phyloP scores from a whole-genome alignment of 2,113 vertebrate species.

The Diphyllodes magnificus region DNA sequence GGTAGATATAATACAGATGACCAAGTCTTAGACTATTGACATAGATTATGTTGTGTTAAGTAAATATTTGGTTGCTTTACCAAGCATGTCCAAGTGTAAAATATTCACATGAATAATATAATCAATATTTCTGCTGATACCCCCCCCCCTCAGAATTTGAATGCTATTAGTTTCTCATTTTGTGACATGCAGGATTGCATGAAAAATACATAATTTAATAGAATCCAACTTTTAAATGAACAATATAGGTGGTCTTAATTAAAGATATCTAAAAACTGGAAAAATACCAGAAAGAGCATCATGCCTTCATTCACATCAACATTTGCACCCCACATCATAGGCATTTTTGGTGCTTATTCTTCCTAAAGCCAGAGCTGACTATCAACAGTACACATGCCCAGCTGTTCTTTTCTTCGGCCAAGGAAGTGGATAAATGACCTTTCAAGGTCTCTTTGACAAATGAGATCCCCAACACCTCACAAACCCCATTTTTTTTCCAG shows the following conservation, averaged over 20 bases:
- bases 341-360: neutral
- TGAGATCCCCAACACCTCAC: neutral
- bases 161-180: neutral
- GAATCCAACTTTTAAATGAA: neutral
- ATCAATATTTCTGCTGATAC: neutral
- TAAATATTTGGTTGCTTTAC: neutral
- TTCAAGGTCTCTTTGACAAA: constrained; percentile 14
- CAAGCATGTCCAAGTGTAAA: neutral
- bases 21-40: neutral
- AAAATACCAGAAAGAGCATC: neutral
- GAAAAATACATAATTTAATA: neutral
- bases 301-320: neutral
- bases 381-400: neutral
- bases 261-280: neutral
- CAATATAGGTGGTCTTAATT: neutral
- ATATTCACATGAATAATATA: neutral
- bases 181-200: neutral
- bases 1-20: neutral
- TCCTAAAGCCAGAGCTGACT: neutral
- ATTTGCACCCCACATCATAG: neutral
- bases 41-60: neutral
- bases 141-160: neutral
- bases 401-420: neutral
- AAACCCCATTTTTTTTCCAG: neutral
- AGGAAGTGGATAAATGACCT: neutral